Conservation (phyloP, 1,140 invertebrate genomes). For the Hylaeus anthracinus region DNA sequence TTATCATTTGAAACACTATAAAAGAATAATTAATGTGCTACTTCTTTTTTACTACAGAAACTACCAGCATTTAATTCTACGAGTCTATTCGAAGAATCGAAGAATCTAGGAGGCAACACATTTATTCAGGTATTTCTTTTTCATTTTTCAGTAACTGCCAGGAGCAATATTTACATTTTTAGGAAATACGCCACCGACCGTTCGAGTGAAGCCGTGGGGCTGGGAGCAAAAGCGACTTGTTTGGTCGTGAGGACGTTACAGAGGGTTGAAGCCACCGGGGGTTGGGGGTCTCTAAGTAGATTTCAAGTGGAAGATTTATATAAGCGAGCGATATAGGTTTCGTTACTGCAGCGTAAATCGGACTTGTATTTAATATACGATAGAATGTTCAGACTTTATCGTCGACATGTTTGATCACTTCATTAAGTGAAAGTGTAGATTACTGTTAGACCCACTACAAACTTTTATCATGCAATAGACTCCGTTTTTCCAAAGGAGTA, state of each 20-base stretch:
- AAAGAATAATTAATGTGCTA: too few species aligned
- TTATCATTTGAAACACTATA: too few species aligned
- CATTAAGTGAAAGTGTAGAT: background rate
- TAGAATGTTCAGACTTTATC: background rate
- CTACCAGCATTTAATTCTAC: too few species aligned
- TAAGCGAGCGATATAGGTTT: conserved; percentile 59
- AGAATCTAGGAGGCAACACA: too few species aligned
- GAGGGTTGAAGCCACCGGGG: conserved; percentile 53
- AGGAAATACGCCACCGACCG: conserved; percentile 23
- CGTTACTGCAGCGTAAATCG: conserved; percentile 49
- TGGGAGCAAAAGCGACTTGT: conserved; percentile 59
- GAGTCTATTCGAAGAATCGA: too few species aligned
- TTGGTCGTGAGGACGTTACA: conserved; percentile 52
- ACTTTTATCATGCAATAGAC: too few species aligned
- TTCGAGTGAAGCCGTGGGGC: conserved; percentile 21
- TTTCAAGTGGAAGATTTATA: conserved; percentile 73
- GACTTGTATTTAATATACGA: conserved; percentile 37
- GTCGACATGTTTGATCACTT: background rate
- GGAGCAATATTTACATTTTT: conserved; percentile 23
- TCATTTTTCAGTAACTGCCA: too few species aligned
- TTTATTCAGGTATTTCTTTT: too few species aligned
- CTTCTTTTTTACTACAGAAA: too few species aligned
- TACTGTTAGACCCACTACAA: too few species aligned
- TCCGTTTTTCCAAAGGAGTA: too few species aligned
- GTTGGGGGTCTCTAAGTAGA: conserved; percentile 67